Percentiles rank a stretch among this genome's conserved stretches.
Evolutionary conservation across 2,113 vertebrate genomes (phyloP).

Genomic region (Ameiurus melas): DNA sequence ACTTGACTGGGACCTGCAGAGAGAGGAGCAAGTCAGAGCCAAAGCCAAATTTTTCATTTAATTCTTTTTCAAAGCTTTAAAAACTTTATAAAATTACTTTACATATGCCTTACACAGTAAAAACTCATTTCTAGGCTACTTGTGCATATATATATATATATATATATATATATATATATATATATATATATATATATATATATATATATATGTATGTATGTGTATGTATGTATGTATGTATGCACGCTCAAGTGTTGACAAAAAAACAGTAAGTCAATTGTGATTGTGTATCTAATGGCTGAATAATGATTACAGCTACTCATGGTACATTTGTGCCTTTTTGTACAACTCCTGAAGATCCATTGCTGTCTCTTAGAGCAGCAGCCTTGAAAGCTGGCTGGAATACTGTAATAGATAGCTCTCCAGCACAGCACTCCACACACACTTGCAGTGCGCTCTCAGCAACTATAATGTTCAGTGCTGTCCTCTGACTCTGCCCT

Average conservation of each 20-base stretch:
- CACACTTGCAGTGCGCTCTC: not conserved
- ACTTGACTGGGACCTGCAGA: not conserved
- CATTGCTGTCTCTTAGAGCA: constrained; percentile 15
- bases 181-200: too few relatives aligned
- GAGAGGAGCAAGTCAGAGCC: not conserved
- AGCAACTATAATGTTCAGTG: not conserved
- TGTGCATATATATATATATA: not conserved
- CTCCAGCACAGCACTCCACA: constrained; percentile 24
- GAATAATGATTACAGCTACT: constrained; percentile 39
- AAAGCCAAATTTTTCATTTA: not conserved
- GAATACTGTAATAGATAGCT: constrained; percentile 39
- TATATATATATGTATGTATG: too few relatives aligned
- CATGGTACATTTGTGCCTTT: constrained; percentile 18
- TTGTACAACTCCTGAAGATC: constrained; percentile 23
- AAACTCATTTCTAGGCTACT: not conserved
- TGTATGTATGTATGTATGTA: too few relatives aligned
- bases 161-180: too few relatives aligned
- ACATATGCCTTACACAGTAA: not conserved
- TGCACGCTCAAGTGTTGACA: too few relatives aligned
- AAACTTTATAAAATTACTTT: not conserved
- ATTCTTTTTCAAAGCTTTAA: not conserved
- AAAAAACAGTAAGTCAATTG: too few relatives aligned
- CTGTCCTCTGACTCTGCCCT: constrained; percentile 27
- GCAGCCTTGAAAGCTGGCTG: constrained; percentile 20
- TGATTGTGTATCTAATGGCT: too few relatives aligned